These are phyloP conservation scores for Lepus oiostolus DNA, from an alignment of 2,797 vertebrate genomes.

Conservation along the genomic window DNA sequence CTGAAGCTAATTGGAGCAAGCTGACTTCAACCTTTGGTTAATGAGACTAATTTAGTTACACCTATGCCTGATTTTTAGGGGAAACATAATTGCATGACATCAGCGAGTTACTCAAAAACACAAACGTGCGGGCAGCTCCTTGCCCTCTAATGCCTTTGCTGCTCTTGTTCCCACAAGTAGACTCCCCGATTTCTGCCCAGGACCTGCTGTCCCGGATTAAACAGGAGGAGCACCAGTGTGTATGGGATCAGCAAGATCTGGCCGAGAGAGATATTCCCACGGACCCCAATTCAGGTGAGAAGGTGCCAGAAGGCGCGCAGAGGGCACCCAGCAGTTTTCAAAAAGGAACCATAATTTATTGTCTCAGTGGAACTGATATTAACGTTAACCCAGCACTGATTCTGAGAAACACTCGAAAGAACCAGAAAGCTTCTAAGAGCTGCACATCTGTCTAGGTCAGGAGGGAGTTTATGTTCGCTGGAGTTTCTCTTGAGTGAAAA, in stretches of 20 bases:
- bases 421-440: constrained; percentile 18
- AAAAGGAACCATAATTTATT: neutral
- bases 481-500: neutral
- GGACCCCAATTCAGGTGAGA: constrained; percentile 86
- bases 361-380: neutral
- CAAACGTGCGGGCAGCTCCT: accelerated
- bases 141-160: neutral
- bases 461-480: neutral
- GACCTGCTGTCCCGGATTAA: constrained; percentile 87
- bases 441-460: neutral
- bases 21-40: neutral
- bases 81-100: constrained; percentile 4
- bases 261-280: constrained; percentile 87
- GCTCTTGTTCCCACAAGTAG: constrained; percentile 67
- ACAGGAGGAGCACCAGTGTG: constrained; percentile 86
- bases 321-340: neutral
- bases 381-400: neutral
- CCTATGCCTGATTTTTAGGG: neutral
- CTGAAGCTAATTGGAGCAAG: neutral
- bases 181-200: constrained; percentile 87
- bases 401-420: constrained; percentile 48
- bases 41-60: neutral
- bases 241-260: constrained; percentile 86
- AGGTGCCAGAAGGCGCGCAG: neutral
- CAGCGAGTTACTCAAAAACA: neutral